Percentiles rank a stretch among this genome's conserved stretches.
These are phyloP conservation scores for Griposia aprilina DNA, from an alignment of 2,888 invertebrate species.

Conservation along the genomic window DNA sequence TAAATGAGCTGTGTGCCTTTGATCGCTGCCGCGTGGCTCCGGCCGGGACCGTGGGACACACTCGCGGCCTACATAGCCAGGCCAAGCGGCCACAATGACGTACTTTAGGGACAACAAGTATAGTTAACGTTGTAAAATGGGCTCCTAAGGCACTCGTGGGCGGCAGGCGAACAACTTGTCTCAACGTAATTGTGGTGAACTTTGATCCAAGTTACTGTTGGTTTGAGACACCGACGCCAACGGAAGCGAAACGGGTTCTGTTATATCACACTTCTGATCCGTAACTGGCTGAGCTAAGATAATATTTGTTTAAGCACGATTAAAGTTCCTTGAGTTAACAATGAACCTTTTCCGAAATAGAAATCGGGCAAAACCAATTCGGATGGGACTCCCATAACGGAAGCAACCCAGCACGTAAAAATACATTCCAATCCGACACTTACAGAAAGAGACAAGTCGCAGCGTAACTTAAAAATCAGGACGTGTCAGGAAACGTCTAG, in stretches of 20 bases:
- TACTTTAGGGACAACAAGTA: conserved; percentile 51
- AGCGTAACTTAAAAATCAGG: conserved; percentile 49
- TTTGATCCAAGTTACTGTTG: conserved; percentile 52
- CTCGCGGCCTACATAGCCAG: conserved; percentile 50
- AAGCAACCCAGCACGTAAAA: neutral
- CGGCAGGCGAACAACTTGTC: conserved; percentile 40
- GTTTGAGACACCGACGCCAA: conserved; percentile 13
- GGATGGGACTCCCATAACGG: neutral
- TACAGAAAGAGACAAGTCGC: conserved; percentile 46
- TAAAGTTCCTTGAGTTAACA: neutral
- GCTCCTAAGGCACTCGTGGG: conserved; percentile 47
- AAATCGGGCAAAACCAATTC: conserved; percentile 9
- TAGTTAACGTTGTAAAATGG: conserved; percentile 52
- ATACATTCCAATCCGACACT: conserved; percentile 31
- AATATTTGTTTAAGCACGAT: conserved; percentile 19
- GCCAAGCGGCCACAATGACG: conserved; percentile 49
- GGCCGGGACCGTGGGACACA: conserved; percentile 74
- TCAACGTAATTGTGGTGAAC: conserved; percentile 51
- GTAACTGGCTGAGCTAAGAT: conserved; percentile 6
- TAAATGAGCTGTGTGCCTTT: conserved; percentile 81
- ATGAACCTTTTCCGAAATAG: neutral
- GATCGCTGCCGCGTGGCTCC: conserved; percentile 76
- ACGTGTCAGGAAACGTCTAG: conserved; percentile 56
- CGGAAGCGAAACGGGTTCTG: conserved; percentile 56
- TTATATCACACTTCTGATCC: conserved; percentile 36